These are phyloP conservation scores for Apis cerana DNA, from an alignment of 1,140 invertebrate genomes.

Conservation along the genomic window DNA sequence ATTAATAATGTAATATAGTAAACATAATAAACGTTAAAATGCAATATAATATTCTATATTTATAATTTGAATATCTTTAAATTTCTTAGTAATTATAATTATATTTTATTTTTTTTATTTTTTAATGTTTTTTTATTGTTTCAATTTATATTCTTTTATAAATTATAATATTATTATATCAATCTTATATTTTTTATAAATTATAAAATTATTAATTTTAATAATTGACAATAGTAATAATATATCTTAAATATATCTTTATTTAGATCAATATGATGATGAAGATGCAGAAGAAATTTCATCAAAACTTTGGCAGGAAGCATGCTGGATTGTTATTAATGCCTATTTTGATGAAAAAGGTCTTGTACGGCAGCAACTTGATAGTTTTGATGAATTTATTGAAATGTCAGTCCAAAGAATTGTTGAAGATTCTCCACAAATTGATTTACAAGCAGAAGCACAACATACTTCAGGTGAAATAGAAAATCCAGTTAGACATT, in stretches of 20 bases:
- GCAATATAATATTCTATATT: background rate
- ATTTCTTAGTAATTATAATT: background rate
- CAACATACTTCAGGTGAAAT: conserved; percentile 96
- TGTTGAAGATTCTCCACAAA: conserved; percentile 98
- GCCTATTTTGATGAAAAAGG: conserved; percentile 99
- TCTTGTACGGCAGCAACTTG: conserved; percentile 98
- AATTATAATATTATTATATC: background rate
- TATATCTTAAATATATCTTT: background rate
- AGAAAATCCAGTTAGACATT: conserved; percentile 93
- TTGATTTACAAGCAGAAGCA: conserved; percentile 98
- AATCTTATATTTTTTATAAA: background rate
- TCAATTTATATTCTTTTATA: background rate
- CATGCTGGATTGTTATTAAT: conserved; percentile 99
- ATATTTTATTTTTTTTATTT: background rate
- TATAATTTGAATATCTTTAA: background rate
- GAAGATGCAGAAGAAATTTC: conserved; percentile 95
- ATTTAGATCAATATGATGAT: conserved; percentile 86
- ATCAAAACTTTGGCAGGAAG: conserved; percentile 98
- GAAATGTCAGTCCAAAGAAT: conserved; percentile 99
- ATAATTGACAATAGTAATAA: background rate
- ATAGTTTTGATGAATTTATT: conserved; percentile 99
- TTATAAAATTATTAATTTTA: background rate
- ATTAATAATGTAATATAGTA: background rate
- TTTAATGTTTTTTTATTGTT: too few relatives aligned
- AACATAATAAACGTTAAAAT: background rate